Percentiles rank a stretch among this genome's conserved stretches.
Conservation (phyloP, 2,797 vertebrate species). For the Kryptolebias ocellatus region DNA sequence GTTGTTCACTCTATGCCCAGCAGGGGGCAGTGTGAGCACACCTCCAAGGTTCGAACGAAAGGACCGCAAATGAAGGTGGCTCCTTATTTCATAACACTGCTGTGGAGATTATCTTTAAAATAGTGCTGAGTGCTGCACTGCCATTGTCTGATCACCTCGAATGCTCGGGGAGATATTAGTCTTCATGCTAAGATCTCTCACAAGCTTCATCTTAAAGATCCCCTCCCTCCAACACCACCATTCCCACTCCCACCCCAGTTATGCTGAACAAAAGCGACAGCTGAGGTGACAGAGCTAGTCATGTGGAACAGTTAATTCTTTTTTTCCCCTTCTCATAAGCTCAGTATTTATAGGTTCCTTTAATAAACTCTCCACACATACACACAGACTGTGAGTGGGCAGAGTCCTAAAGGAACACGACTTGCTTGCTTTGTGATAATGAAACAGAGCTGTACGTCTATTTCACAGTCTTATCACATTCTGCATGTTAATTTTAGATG, state of each 20-base stretch:
- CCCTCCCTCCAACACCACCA: no score
- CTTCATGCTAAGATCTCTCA: slow-evolving; percentile 39
- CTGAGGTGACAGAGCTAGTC: slow-evolving; percentile 45
- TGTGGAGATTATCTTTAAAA: slow-evolving; percentile 63
- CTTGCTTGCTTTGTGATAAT: slow-evolving; percentile 22
- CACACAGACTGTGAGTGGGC: slow-evolving; percentile 50
- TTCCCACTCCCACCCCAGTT: not conserved
- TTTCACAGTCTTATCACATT: slow-evolving; percentile 28
- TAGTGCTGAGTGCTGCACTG: slow-evolving; percentile 68
- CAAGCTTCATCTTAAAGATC: slow-evolving; percentile 19
- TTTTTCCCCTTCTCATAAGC: slow-evolving; percentile 1
- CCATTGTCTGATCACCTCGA: slow-evolving; percentile 61
- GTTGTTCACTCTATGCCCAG: slow-evolving; percentile 7
- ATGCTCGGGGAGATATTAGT: slow-evolving; percentile 55
- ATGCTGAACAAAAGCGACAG: slow-evolving; percentile 44
- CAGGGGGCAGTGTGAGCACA: slow-evolving; percentile 68
- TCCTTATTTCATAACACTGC: slow-evolving; percentile 57
- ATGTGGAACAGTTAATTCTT: slow-evolving; percentile 35
- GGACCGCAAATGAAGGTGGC: slow-evolving; percentile 29
- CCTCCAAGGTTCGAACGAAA: not conserved
- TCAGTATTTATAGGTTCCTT: slow-evolving; percentile 42
- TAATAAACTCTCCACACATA: slow-evolving; percentile 41
- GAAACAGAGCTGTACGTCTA: slow-evolving; percentile 12
- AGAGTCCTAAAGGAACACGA: slow-evolving; percentile 38
- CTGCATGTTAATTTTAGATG: slow-evolving; percentile 42